Conservation (phyloP, 2,113 vertebrate species). For the Gymnobelideus leadbeateri region DNA sequence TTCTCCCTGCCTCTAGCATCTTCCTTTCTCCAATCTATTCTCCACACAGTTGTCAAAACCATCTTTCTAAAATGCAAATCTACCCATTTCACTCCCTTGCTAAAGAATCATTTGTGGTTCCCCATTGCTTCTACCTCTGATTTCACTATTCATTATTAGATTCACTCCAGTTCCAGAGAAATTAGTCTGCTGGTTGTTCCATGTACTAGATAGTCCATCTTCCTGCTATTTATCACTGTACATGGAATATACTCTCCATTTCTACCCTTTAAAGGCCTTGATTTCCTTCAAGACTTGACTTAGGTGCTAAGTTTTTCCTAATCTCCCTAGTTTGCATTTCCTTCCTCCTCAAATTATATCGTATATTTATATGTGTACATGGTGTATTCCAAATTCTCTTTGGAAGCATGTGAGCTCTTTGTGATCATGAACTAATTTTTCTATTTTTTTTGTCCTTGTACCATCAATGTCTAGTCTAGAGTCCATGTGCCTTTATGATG, state of each 20-base stretch:
- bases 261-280: neutral
- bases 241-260: neutral
- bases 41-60: neutral
- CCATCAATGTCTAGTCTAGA: neutral
- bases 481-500: neutral
- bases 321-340: neutral
- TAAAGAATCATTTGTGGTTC: neutral
- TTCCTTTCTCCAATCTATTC: neutral
- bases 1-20: neutral
- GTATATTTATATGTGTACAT: neutral
- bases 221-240: neutral
- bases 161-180: neutral
- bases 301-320: neutral
- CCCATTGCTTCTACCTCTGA: neutral
- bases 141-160: neutral
- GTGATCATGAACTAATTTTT: neutral
- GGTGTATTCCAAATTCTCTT: neutral
- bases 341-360: neutral
- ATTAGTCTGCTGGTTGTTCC: neutral
- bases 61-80: neutral
- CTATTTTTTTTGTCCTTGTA: neutral
- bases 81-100: neutral
- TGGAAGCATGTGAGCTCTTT: neutral
- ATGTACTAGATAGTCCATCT: neutral
- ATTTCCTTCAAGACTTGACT: neutral